Conservation (phyloP, 2,113 vertebrate genomes). For the Cranoglanis bouderius region DNA sequence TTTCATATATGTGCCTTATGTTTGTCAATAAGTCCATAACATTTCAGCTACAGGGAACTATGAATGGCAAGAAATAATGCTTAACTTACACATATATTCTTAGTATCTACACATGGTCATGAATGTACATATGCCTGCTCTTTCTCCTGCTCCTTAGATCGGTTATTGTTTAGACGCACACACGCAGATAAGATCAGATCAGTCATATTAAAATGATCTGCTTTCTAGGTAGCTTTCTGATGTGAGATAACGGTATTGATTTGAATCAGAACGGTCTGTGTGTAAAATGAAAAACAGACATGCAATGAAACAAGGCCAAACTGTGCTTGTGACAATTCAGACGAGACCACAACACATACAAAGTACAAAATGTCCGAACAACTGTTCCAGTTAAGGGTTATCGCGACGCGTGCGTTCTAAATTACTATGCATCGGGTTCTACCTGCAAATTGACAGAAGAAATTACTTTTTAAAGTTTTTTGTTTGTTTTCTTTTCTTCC, state of each 20-base stretch:
- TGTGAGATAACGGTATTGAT: background rate
- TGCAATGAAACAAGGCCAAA: constrained; percentile 27
- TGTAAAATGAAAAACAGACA: background rate
- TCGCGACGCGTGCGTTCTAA: constrained; percentile 43
- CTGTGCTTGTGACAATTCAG: constrained; percentile 36
- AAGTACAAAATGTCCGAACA: background rate
- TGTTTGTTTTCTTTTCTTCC: constrained; percentile 56
- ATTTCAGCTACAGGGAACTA: constrained; percentile 62
- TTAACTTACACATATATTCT: constrained; percentile 49
- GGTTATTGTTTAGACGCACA: constrained; percentile 16
- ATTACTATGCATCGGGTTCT: constrained; percentile 79
- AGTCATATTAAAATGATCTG: background rate
- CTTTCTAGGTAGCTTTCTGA: background rate
- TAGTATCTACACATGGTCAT: constrained; percentile 22
- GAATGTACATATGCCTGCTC: constrained; percentile 45
- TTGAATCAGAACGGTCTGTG: background rate
- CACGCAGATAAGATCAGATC: background rate
- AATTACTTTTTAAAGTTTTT: constrained; percentile 48
- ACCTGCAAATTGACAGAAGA: constrained; percentile 70
- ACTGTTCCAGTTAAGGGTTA: constrained; percentile 1
- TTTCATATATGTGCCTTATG: constrained; percentile 79
- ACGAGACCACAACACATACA: constrained; percentile 1
- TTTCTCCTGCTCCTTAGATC: constrained; percentile 35
- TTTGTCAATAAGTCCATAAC: constrained; percentile 73
- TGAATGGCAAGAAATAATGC: constrained; percentile 34